A percentile compares a stretch with the other conserved stretches of the same genome.
Evolutionary conservation across 2,888 invertebrate genomes (phyloP).

Genomic region (Eulithis prunata): DNA sequence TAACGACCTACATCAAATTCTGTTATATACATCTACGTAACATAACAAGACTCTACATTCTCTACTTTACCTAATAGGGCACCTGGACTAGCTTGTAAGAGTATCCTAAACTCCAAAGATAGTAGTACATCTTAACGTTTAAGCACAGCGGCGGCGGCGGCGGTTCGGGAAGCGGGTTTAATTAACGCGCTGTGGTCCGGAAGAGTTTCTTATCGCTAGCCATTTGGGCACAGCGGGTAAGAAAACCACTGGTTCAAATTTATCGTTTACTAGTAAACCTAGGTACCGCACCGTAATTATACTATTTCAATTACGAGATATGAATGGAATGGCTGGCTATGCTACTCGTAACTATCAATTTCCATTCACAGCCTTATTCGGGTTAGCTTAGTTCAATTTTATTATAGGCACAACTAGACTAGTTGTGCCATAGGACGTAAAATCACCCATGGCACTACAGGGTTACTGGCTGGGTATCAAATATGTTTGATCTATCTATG

Average conservation of each 20-base stretch:
- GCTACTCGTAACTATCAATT: no score
- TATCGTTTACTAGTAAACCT: not conserved
- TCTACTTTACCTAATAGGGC: not conserved
- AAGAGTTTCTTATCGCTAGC: constrained; percentile 29
- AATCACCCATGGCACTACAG: no score
- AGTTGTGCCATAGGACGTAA: no score
- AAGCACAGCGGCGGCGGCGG: constrained; percentile 1
- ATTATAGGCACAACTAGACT: no score
- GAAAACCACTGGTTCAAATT: constrained; percentile 17
- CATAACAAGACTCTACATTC: not conserved
- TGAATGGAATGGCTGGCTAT: no score
- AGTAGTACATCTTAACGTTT: constrained; percentile 18
- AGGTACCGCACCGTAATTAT: not conserved
- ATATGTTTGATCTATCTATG: no score
- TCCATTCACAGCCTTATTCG: no score
- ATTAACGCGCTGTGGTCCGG: constrained; percentile 25
- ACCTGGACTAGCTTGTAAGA: constrained; percentile 19
- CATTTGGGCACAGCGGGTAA: constrained; percentile 18
- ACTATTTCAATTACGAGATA: no score
- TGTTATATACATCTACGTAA: no score
- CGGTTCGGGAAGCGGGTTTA: constrained; percentile 9
- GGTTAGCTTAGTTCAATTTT: no score
- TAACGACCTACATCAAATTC: no score
- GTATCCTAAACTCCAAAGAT: constrained; percentile 20
- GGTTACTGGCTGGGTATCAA: no score